These are phyloP conservation scores for Cololabis saira DNA, from an alignment of 2,113 vertebrate genomes.

Conservation along the genomic window DNA sequence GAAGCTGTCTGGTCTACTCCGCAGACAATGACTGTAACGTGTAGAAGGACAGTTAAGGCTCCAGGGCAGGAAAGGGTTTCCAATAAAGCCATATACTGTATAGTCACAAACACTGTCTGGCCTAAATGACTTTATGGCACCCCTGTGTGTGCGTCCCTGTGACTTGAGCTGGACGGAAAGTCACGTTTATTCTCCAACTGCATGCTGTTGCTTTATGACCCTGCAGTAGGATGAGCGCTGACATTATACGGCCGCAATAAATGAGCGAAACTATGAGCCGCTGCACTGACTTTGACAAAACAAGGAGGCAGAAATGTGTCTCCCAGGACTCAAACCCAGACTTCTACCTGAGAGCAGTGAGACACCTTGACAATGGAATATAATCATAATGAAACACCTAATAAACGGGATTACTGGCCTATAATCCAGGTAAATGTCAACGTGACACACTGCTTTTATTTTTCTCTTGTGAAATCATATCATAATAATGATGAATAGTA, in stretches of 20 bases:
- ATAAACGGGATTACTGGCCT: neutral
- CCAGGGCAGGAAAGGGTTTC: slow-evolving; percentile 52
- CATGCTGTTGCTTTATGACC: slow-evolving; percentile 77
- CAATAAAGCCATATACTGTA: slow-evolving; percentile 72
- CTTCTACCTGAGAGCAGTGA: slow-evolving; percentile 3
- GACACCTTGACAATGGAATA: slow-evolving; percentile 42
- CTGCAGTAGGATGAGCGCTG: slow-evolving; percentile 65
- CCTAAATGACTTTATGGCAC: slow-evolving; percentile 70
- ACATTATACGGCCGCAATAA: slow-evolving; percentile 67
- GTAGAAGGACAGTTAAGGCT: slow-evolving; percentile 56
- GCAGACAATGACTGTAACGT: slow-evolving; percentile 75
- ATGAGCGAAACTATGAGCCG: slow-evolving; percentile 44
- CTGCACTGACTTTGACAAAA: slow-evolving; percentile 71
- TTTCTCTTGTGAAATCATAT: neutral
- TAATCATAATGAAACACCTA: slow-evolving; percentile 3
- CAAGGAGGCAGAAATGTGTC: slow-evolving; percentile 40
- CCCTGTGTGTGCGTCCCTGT: slow-evolving; percentile 30
- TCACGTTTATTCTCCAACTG: slow-evolving; percentile 81
- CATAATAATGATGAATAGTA: slow-evolving; percentile 3
- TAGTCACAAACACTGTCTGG: slow-evolving; percentile 68
- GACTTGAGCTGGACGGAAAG: slow-evolving; percentile 59
- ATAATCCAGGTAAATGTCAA: slow-evolving; percentile 4
- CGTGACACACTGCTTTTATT: neutral
- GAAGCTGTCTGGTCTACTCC: slow-evolving; percentile 52
- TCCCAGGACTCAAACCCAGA: slow-evolving; percentile 21